phyloP scores from a whole-genome alignment of 2,113 vertebrate species.

The Charina bottae region DNA sequence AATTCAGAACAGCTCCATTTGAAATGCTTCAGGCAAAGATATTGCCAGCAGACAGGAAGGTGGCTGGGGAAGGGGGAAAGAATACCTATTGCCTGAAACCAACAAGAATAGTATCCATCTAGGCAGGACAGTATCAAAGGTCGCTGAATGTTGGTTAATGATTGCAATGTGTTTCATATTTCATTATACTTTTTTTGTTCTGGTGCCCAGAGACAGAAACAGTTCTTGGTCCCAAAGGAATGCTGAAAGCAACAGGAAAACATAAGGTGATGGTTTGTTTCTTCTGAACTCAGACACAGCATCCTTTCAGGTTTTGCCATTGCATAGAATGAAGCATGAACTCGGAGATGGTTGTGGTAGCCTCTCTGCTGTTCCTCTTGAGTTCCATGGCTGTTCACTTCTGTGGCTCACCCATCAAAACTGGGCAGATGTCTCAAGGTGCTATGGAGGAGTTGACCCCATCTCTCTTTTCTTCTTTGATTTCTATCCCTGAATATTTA shows the following conservation, averaged over 20 bases:
- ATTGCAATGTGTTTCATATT: constrained; percentile 2
- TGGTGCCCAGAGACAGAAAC: neutral
- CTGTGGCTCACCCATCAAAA: neutral
- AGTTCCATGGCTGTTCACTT: neutral
- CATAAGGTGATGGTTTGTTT: neutral
- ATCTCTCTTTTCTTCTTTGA: neutral
- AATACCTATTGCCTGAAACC: neutral
- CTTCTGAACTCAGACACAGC: neutral
- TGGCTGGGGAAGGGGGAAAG: neutral
- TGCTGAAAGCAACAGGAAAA: neutral
- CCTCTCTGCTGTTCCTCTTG: neutral
- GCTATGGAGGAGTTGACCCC: neutral
- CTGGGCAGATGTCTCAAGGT: neutral
- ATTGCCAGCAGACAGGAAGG: neutral
- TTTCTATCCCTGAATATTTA: neutral
- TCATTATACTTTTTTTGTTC: neutral
- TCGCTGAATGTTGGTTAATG: constrained; percentile 11
- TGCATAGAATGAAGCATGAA: neutral
- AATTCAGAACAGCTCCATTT: neutral
- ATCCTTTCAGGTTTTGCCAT: neutral
- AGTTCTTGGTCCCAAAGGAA: neutral
- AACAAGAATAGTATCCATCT: neutral
- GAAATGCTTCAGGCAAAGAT: neutral
- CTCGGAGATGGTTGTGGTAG: neutral
- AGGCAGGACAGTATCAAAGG: constrained; percentile 19